Evolutionary conservation across 2,888 invertebrate species (phyloP).

Genomic region (Perizoma affinitatum): DNA sequence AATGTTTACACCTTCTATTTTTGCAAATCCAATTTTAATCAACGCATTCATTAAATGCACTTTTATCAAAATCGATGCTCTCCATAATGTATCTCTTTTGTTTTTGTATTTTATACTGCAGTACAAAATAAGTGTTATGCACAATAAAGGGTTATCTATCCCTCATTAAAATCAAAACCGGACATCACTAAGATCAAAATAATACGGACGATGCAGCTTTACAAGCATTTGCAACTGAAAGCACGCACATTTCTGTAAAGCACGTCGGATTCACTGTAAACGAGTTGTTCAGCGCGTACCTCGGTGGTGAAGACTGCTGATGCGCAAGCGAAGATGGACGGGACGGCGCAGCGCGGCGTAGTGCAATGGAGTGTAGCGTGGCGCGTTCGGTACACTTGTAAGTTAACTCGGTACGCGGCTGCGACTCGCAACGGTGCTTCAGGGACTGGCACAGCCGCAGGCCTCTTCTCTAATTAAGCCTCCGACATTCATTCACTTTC

Average conservation of each 20-base stretch:
- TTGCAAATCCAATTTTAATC: no score
- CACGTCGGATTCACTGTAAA: slow-evolving; percentile 32
- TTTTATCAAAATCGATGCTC: no score
- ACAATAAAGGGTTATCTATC: no score
- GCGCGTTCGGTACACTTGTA: slow-evolving; percentile 36
- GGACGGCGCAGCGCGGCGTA: slow-evolving; percentile 40
- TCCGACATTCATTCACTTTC: slow-evolving; percentile 83
- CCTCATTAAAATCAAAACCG: no score
- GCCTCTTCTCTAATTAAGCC: slow-evolving; percentile 83
- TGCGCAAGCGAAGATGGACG: slow-evolving; percentile 27
- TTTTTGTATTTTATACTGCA: no score
- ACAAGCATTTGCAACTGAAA: slow-evolving; percentile 20
- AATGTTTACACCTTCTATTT: no score
- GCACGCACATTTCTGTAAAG: slow-evolving; percentile 31
- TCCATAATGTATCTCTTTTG: no score
- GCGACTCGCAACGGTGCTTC: slow-evolving; percentile 69
- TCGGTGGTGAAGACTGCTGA: slow-evolving; percentile 50
- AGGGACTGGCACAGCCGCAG: slow-evolving; percentile 77
- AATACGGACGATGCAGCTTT: slow-evolving; percentile 13
- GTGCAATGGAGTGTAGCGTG: slow-evolving; percentile 35
- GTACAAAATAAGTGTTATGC: no score
- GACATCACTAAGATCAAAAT: no score
- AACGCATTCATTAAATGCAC: no score
- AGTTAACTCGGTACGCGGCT: slow-evolving; percentile 59
- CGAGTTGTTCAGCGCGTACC: slow-evolving; percentile 56